Conservation (phyloP, 1,140 invertebrate species). For the Zaprionus tsacasi region DNA sequence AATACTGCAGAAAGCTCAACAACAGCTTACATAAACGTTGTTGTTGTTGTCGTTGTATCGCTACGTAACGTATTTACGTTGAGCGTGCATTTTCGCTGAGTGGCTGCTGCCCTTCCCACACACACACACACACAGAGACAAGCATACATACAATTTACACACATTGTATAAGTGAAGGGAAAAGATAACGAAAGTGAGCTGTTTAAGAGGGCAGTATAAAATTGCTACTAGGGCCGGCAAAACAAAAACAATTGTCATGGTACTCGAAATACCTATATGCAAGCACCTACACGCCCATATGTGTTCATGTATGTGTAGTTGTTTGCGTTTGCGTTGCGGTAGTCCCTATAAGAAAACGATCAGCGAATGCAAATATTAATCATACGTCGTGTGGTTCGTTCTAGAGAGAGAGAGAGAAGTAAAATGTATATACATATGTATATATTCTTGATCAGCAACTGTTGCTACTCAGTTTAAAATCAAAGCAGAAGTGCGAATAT, state of each 20-base stretch:
- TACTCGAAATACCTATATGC: neutral
- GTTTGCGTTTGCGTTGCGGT: neutral
- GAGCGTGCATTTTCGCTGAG: constrained; percentile 17
- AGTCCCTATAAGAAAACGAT: neutral
- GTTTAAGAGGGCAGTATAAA: constrained; percentile 7
- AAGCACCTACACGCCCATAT: neutral
- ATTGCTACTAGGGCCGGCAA: constrained; percentile 14
- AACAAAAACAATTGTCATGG: constrained; percentile 9
- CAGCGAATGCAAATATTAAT: neutral
- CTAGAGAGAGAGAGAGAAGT: no score
- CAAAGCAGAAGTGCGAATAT: no score
- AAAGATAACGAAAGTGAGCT: constrained; percentile 9
- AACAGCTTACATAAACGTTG: constrained; percentile 42
- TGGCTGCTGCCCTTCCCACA: constrained; percentile 26
- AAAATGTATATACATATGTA: no score
- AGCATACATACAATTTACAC: no score
- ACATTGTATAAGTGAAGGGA: neutral
- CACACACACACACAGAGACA: no score
- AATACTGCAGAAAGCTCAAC: constrained; percentile 23
- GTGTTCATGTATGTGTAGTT: neutral
- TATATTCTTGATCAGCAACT: no score
- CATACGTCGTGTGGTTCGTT: neutral
- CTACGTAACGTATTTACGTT: constrained; percentile 44
- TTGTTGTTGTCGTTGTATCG: constrained; percentile 5
- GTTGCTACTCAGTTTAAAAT: no score